phyloP scores from a whole-genome alignment of 2,797 vertebrate genomes.

The Cuculus canorus region DNA sequence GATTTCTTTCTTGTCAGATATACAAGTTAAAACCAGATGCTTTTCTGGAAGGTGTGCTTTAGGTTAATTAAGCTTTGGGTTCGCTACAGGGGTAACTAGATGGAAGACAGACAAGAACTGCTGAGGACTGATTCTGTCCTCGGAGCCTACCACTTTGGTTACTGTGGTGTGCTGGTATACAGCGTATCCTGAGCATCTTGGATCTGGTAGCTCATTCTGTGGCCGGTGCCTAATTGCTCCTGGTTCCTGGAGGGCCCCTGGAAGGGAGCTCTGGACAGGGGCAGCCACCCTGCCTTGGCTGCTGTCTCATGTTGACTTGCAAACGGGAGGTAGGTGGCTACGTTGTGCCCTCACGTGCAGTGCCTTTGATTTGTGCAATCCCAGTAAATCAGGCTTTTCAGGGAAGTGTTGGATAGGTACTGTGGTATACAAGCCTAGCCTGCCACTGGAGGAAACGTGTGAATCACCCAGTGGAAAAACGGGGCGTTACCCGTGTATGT shows the following conservation, averaged over 20 bases:
- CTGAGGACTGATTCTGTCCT: neutral
- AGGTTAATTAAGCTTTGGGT: neutral
- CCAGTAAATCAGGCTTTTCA: slow-evolving; percentile 24
- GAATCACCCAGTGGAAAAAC: slow-evolving; percentile 15
- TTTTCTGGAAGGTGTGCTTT: neutral
- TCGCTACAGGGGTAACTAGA: neutral
- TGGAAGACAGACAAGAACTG: neutral
- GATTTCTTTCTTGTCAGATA: neutral
- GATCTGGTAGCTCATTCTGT: neutral
- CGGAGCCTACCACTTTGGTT: neutral
- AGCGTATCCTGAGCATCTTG: fast-evolving
- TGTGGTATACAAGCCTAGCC: neutral
- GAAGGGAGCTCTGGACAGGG: neutral
- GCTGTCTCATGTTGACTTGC: neutral
- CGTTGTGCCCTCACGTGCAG: neutral
- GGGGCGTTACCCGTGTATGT: neutral
- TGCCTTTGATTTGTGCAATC: neutral
- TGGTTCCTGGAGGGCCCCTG: neutral
- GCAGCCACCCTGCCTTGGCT: neutral
- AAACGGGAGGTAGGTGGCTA: neutral
- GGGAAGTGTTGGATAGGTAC: neutral
- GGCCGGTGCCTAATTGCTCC: neutral
- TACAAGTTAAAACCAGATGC: neutral
- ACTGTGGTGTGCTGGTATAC: neutral
- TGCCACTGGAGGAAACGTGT: neutral